phyloP scores from a whole-genome alignment of 1,140 invertebrate species.

The Cotesia vestalis region DNA sequence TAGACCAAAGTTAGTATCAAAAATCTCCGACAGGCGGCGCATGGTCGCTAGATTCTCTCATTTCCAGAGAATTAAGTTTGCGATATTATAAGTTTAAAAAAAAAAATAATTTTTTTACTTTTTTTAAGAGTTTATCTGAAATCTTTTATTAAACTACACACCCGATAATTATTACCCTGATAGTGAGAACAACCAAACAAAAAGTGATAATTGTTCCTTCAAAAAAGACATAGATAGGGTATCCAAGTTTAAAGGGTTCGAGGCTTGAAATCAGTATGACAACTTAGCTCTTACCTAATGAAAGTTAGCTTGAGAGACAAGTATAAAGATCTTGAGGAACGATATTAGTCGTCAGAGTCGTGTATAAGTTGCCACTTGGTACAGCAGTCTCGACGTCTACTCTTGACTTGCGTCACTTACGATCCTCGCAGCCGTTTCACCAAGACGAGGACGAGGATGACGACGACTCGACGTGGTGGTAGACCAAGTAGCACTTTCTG shows the following conservation, averaged over 20 bases:
- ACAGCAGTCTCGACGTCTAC: slow-evolving; percentile 28
- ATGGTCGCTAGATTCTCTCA: too few relatives aligned
- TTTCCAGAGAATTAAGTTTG: too few relatives aligned
- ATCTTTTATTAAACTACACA: too few relatives aligned
- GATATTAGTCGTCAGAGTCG: slow-evolving; percentile 25
- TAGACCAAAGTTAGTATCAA: too few relatives aligned
- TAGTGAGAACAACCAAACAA: too few relatives aligned
- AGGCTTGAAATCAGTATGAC: slow-evolving; percentile 12
- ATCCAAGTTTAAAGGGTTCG: slow-evolving; percentile 10
- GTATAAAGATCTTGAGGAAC: slow-evolving; percentile 26
- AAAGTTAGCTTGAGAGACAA: slow-evolving; percentile 16
- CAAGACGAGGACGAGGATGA: too few relatives aligned
- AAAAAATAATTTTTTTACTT: background rate
- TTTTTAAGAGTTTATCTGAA: too few relatives aligned
- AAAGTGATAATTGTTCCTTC: too few relatives aligned
- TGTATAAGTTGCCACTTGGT: slow-evolving; percentile 29
- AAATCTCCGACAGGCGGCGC: too few relatives aligned
- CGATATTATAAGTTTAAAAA: background rate
- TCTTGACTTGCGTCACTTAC: slow-evolving; percentile 29
- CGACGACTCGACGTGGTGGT: slow-evolving; percentile 23
- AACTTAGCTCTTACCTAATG: slow-evolving; percentile 30
- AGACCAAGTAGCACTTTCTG: slow-evolving; percentile 28
- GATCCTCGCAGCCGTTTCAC: slow-evolving; percentile 8
- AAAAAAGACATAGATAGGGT: too few relatives aligned
- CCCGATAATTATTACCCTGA: too few relatives aligned